Evolutionary conservation across 2,113 vertebrate genomes (phyloP).

Genomic region (Capra hircus): DNA sequence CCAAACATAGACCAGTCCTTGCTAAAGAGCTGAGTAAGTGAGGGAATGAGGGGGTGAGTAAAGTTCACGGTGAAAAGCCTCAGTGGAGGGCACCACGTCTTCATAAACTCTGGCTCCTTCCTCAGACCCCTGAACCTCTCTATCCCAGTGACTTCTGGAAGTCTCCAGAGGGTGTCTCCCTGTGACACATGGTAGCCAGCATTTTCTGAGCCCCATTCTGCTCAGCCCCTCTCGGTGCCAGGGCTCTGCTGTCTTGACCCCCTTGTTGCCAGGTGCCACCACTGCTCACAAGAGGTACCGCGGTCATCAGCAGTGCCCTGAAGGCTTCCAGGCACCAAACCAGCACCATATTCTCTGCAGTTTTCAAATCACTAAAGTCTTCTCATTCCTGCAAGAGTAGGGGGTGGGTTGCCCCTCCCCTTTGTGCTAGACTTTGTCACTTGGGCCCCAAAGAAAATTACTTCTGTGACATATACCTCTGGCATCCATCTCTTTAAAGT

Average conservation of each 20-base stretch:
- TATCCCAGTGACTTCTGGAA: background rate
- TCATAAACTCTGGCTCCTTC: background rate
- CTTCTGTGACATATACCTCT: background rate
- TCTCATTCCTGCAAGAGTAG: background rate
- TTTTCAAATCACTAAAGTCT: background rate
- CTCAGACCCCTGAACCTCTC: background rate
- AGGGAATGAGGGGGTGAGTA: background rate
- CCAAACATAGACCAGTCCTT: background rate
- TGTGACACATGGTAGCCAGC: background rate
- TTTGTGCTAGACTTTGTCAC: background rate
- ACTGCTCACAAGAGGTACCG: rapidly evolving
- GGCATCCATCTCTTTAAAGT: background rate
- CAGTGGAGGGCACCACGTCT: background rate
- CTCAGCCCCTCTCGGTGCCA: background rate
- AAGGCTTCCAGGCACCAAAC: background rate
- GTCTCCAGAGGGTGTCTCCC: background rate
- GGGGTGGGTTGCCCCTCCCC: background rate
- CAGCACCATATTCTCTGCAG: background rate
- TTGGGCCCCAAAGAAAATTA: background rate
- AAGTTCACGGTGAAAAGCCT: background rate
- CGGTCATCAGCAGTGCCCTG: background rate
- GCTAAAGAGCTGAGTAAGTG: background rate
- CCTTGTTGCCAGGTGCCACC: background rate
- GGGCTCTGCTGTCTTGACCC: background rate
- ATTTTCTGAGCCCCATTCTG: background rate